Evolutionary conservation across 2,888 invertebrate species (phyloP), one percentile per base, ranked within the genome.

Genomic region (Zygogramma bicolorata): DNA sequence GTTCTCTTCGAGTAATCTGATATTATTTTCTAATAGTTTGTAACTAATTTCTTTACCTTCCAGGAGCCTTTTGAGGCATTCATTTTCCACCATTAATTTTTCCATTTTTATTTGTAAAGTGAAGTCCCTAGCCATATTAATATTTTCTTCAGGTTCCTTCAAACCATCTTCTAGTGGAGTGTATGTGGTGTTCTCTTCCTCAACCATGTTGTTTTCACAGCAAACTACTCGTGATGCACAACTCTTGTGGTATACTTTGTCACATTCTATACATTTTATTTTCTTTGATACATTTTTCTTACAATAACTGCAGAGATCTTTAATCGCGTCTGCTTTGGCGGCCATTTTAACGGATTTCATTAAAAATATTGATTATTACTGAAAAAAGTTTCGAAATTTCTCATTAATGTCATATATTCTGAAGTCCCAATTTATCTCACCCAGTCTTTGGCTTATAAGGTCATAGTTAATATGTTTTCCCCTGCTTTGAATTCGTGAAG

Each of bases 231-330:
- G 57, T n/a, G n/a, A n/a, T n/a, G n/a, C 57, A 57, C 53, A 53
- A 18, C 46, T 46, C n/a, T n/a, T n/a, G n/a, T n/a, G 49, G 49
- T 49, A 49, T 18, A 22, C 49, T 49, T 49, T 57, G 57, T 25
- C 57, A 57, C 57, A 57, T 57, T 57, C 57, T 57, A 25, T 57
- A 25, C 57, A 57, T 57, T 22, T 25, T 5, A 57, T 57, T n/a
- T 59, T 59, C n/a, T 58, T 25, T 3, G 15, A 3, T 15, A 53
- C 53, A 53, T 53, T 53, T 53, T 53, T 53, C 53, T 18, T 53
- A 6, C 53, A 53, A 53, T 53, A 53, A 53, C 15, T 53, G 53
- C 53, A 53, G 53, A 53, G 53, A n/a, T 53, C 53, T 53, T 18
- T 53, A 53, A n/a, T 15, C 53, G 53, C 15, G 53, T 53, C 53